Evolutionary conservation across 1,140 invertebrate species (phyloP).

Genomic region (Manduca sexta): DNA sequence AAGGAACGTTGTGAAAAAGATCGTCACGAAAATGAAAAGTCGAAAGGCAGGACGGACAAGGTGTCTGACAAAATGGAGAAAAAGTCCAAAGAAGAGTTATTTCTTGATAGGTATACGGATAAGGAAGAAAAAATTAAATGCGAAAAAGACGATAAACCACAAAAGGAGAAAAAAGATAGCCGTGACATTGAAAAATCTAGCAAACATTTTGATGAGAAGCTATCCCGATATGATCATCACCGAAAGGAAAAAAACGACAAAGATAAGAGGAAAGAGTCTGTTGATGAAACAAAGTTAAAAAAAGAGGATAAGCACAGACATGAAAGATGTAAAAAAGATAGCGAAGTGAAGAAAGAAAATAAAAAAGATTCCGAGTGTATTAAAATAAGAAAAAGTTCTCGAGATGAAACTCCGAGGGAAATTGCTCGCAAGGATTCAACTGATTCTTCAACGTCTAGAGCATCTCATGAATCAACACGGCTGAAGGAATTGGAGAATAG

Average conservation of each 20-base stretch:
- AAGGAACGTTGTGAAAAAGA: constrained; percentile 68
- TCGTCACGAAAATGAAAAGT: constrained; percentile 64
- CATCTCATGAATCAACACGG: constrained; percentile 65
- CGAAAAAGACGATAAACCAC: constrained; percentile 46
- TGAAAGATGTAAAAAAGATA: constrained; percentile 52
- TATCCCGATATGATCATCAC: constrained; percentile 47
- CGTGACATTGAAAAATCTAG: constrained; percentile 37
- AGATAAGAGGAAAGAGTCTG: constrained; percentile 49
- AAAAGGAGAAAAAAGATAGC: constrained; percentile 54
- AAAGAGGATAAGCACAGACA: constrained; percentile 58
- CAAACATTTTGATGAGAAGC: constrained; percentile 52
- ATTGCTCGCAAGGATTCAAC: constrained; percentile 69
- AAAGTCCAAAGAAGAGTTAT: constrained; percentile 65
- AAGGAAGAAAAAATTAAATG: constrained; percentile 44
- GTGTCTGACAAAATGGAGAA: constrained; percentile 57
- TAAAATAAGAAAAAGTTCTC: constrained; percentile 59
- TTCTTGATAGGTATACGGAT: constrained; percentile 55
- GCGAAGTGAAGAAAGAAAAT: constrained; percentile 48
- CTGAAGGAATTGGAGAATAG: constrained; percentile 55
- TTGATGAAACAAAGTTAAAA: constrained; percentile 40
- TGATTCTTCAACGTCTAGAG: constrained; percentile 68
- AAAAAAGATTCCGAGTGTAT: constrained; percentile 46
- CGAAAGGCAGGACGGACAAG: constrained; percentile 40
- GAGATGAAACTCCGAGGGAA: constrained; percentile 63
- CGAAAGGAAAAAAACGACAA: constrained; percentile 52